phyloP scores from a whole-genome alignment of 2,797 vertebrate species.

The Prionace glauca region DNA sequence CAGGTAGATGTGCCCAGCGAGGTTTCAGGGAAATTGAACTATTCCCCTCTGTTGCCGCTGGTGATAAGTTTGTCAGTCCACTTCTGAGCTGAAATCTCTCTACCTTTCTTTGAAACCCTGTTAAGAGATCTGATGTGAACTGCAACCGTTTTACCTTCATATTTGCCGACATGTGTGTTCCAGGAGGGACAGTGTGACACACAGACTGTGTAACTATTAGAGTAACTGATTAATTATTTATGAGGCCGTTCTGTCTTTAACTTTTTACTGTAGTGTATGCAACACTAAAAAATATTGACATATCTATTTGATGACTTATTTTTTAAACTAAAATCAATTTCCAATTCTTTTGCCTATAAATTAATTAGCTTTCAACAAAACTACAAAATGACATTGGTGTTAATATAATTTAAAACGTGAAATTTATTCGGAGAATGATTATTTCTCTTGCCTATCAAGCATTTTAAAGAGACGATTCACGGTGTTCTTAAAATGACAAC shows the following conservation, averaged over 20 bases:
- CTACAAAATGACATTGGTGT: not conserved
- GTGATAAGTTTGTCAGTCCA: not conserved
- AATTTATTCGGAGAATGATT: not conserved
- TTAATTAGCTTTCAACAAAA: not conserved
- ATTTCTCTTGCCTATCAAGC: not conserved
- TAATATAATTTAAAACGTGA: not conserved
- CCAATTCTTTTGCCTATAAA: too few species aligned
- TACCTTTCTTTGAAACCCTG: not conserved
- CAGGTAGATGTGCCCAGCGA: not conserved
- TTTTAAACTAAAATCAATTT: not conserved
- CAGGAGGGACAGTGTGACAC: too few species aligned
- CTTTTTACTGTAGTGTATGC: not conserved
- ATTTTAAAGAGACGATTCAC: not conserved
- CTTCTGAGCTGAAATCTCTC: not conserved
- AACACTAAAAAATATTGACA: not conserved
- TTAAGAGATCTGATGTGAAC: not conserved
- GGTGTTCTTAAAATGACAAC: not conserved
- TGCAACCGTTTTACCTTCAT: not conserved
- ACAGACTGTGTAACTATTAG: not conserved
- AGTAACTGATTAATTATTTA: too few species aligned
- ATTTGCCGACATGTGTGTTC: not conserved
- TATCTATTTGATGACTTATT: not conserved
- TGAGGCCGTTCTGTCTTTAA: not conserved
- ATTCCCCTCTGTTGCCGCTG: not conserved
- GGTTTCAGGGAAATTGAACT: not conserved